Percentiles rank a stretch among this genome's conserved stretches.
These are phyloP conservation scores for Glaucomys volans DNA, from an alignment of 2,113 vertebrate species.

Conservation along the genomic window DNA sequence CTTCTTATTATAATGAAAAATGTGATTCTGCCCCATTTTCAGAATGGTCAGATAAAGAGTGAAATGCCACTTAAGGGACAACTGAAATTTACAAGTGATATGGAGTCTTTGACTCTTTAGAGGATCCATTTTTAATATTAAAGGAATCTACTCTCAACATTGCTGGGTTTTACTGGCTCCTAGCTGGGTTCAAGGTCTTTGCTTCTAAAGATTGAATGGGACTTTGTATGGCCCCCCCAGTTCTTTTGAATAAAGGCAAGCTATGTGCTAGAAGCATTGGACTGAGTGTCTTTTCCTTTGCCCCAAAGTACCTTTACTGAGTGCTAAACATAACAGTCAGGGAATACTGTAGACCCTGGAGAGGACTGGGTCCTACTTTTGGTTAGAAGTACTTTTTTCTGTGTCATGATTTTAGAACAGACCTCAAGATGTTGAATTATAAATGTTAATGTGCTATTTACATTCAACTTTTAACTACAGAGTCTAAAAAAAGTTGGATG, in stretches of 20 bases:
- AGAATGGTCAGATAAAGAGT: background rate
- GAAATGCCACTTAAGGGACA: background rate
- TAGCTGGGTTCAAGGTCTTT: background rate
- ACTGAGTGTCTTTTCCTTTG: background rate
- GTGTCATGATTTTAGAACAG: conserved; percentile 52
- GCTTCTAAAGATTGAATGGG: background rate
- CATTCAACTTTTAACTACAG: conserved; percentile 74
- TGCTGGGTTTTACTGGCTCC: background rate
- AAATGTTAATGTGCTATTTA: conserved; percentile 67
- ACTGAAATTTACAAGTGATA: background rate
- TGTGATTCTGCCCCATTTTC: background rate
- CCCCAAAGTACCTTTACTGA: background rate
- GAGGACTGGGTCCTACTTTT: conserved; percentile 26
- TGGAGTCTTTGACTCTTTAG: background rate
- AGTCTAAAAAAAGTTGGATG: conserved; percentile 68
- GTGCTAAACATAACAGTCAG: background rate
- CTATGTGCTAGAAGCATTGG: rapidly evolving
- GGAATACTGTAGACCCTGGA: background rate
- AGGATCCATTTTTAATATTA: background rate
- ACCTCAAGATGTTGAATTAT: conserved; percentile 63
- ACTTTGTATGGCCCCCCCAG: background rate
- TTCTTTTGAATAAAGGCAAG: background rate
- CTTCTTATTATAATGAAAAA: background rate
- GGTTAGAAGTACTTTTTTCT: conserved; percentile 71
- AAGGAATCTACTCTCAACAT: background rate